Percentiles rank a stretch among this genome's conserved stretches.
These are phyloP conservation scores for Blastobasis lacticolella DNA, from an alignment of 2,888 invertebrate genomes.

Conservation along the genomic window DNA sequence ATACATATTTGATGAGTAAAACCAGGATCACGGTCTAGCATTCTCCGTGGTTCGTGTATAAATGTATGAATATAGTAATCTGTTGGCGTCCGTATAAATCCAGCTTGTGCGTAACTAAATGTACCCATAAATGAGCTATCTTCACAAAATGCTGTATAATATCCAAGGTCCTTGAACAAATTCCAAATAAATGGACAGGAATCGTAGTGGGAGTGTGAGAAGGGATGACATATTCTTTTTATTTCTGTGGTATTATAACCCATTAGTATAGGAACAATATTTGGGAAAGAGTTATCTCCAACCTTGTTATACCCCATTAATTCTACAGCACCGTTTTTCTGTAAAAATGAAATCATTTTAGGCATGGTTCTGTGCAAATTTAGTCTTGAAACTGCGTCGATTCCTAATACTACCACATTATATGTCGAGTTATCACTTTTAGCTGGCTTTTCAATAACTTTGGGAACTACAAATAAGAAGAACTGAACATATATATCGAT, in stretches of 20 bases:
- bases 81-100: conserved; percentile 77
- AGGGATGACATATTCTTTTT: conserved; percentile 70
- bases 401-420: conserved; percentile 84
- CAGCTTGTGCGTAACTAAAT: conserved; percentile 1
- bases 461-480: conserved; percentile 74
- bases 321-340: conserved; percentile 78
- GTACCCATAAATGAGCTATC: conserved; percentile 74
- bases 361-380: conserved; percentile 90
- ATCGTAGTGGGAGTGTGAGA: conserved; percentile 75
- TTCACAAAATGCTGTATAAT: conserved; percentile 83
- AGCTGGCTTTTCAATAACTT: conserved; percentile 18
- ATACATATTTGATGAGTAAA: conserved; percentile 77
- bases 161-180: conserved; percentile 77
- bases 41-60: conserved; percentile 69
- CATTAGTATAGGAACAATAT: conserved; percentile 85
- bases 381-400: conserved; percentile 87
- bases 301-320: conserved; percentile 92
- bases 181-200: conserved; percentile 86
- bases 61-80: conserved; percentile 85
- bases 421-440: conserved; percentile 27
- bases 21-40: conserved; percentile 66
- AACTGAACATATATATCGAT: conserved; percentile 75
- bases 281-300: conserved; percentile 93
- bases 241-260: conserved; percentile 77
- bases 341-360: conserved; percentile 74